Evolutionary conservation across 2,113 vertebrate species (phyloP).

Genomic region (Patagioenas fasciata): DNA sequence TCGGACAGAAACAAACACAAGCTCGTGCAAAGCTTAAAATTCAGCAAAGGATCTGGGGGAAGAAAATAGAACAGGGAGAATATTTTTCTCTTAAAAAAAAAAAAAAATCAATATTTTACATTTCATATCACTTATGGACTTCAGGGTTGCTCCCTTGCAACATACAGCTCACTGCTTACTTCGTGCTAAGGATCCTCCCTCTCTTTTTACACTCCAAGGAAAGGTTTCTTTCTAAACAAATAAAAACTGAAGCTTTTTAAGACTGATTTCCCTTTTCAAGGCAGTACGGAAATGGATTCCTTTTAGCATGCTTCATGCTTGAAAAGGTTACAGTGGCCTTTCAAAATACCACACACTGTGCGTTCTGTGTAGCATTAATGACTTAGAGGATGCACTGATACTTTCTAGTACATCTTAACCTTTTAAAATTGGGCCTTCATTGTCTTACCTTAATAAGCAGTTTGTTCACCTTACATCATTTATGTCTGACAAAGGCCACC

Average conservation of each 20-base stretch:
- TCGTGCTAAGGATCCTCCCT: slow-evolving; percentile 33
- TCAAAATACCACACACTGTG: slow-evolving; percentile 79
- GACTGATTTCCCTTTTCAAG: slow-evolving; percentile 70
- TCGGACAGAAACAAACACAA: background rate
- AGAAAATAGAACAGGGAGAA: background rate
- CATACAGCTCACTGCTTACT: slow-evolving; percentile 57
- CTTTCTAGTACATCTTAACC: slow-evolving; percentile 80
- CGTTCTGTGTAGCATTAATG: slow-evolving; percentile 74
- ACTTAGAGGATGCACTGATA: slow-evolving; percentile 74
- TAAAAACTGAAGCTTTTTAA: slow-evolving; percentile 68
- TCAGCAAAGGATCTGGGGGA: background rate
- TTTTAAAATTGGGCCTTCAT: slow-evolving; percentile 78
- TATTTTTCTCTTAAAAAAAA: slow-evolving; percentile 24
- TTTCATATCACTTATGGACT: background rate
- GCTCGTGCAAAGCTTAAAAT: slow-evolving; percentile 30
- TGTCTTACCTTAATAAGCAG: slow-evolving; percentile 84
- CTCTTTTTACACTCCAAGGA: slow-evolving; percentile 31
- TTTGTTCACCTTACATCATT: slow-evolving; percentile 80
- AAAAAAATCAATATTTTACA: background rate
- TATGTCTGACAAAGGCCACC: slow-evolving; percentile 73
- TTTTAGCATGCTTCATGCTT: slow-evolving; percentile 76
- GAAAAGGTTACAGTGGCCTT: slow-evolving; percentile 86
- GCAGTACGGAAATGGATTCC: slow-evolving; percentile 72
- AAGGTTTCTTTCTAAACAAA: slow-evolving; percentile 72
- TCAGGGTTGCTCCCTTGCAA: slow-evolving; percentile 35